Evolutionary conservation across 2,113 vertebrate species (phyloP).

Genomic region (Thymallus thymallus): DNA sequence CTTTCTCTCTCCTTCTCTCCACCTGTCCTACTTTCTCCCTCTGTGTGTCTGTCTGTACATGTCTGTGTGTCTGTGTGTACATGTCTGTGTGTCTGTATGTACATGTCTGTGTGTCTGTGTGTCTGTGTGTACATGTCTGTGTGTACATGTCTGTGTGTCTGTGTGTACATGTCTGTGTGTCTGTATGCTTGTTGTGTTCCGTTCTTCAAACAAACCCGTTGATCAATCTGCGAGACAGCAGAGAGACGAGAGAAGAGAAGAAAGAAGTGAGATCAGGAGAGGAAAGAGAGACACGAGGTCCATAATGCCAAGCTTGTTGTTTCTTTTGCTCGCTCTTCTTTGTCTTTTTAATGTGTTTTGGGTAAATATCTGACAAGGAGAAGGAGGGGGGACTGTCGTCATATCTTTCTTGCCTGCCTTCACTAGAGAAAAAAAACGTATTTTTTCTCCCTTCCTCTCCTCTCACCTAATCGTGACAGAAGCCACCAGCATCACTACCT

Average conservation of each 20-base stretch:
- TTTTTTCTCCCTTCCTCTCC: slow-evolving; percentile 38
- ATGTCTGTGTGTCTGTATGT: slow-evolving; percentile 48
- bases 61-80: slow-evolving; percentile 16
- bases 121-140: neutral
- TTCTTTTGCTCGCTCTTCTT: slow-evolving; percentile 80
- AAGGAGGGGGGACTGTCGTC: slow-evolving; percentile 73
- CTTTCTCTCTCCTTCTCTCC: slow-evolving; percentile 12
- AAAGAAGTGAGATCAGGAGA: slow-evolving; percentile 45
- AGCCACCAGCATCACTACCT: slow-evolving; percentile 88
- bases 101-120: slow-evolving; percentile 23
- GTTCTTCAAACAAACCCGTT: slow-evolving; percentile 94
- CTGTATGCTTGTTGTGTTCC: slow-evolving; percentile 72
- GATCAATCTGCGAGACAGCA: slow-evolving; percentile 88
- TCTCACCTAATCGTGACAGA: slow-evolving; percentile 92
- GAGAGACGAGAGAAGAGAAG: slow-evolving; percentile 43
- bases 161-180: slow-evolving; percentile 77
- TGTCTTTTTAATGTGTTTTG: slow-evolving; percentile 86
- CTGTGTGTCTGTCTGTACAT: too few relatives aligned
- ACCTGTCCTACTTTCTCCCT: neutral
- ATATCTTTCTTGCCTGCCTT: slow-evolving; percentile 79
- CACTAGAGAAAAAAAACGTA: slow-evolving; percentile 80
- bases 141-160: slow-evolving; percentile 65
- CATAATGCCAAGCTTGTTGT: slow-evolving; percentile 82
- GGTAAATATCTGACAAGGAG: slow-evolving; percentile 89
- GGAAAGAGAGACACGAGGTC: slow-evolving; percentile 69